Evolutionary conservation across 2,113 vertebrate genomes (phyloP), one percentile per base, ranked within the genome.

Genomic region (Stomatorhinus ivindoensis): DNA sequence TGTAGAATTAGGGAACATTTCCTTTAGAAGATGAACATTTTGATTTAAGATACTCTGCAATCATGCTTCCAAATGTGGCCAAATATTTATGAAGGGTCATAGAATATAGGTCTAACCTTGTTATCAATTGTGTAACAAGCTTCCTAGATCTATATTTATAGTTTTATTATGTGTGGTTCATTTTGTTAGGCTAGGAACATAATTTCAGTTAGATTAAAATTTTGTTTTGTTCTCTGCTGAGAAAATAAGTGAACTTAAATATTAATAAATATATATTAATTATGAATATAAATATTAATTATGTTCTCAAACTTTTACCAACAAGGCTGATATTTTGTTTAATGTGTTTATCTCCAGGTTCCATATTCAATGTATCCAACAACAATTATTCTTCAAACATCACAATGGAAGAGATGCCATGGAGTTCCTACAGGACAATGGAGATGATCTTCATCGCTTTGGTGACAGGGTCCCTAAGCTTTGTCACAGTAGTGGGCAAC

Each of bases 401-500:
- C 90, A 65, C 92, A 0, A 92, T 93, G 35, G 89, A 86, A n/a
- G 93, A 96, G 55, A 91, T 94, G 90, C 90, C 93, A 1, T 91
- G 93, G 69, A 97, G 94, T 93, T 94, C 96, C 21, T 98, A 99
- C 53, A 99, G 99, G 92, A 97, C 97, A 0, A 95, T 99, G 92
- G 98, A 99, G 94, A 97, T 99, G 95, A 95, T 99, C 44, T 99
- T 99, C 90, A 99, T 99, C 0, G 97, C 97, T 90, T 95, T 98
- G 0, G 98, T 99, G 73, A 99, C 98, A 0, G 98, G 98, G 83
- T 99, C 98, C 0, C 95, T 99, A 89, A 99, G 98, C 92, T 97
- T 99, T 1, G 98, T 99, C 94, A 99, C 98, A 0, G 97, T 99
- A 1, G 98, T 98, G n/a, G 98, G 98, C 86, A 99, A 99, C 92